Conservation (phyloP, 2,888 invertebrate genomes). For the Ormyrus thymus region DNA sequence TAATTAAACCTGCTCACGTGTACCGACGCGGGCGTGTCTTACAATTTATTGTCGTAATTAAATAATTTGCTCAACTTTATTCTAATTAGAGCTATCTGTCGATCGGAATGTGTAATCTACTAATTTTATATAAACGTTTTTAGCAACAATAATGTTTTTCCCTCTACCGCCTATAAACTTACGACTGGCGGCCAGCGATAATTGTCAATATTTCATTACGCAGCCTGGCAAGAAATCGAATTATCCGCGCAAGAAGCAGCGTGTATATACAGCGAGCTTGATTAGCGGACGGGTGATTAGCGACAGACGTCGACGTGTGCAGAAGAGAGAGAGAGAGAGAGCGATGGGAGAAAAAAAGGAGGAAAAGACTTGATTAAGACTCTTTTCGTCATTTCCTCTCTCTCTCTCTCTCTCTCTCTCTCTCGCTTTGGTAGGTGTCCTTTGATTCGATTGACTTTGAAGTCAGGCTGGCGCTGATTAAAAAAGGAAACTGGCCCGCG, state of each 20-base stretch:
- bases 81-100: no score
- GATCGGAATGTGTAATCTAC: no score
- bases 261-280: constrained; percentile 33
- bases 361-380: constrained; percentile 64
- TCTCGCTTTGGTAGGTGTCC: constrained; percentile 43
- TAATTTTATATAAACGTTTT: no score
- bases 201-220: constrained; percentile 23
- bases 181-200: neutral
- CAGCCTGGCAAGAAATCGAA: constrained; percentile 46
- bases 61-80: no score
- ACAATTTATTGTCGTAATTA: no score
- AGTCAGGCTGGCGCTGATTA: constrained; percentile 70
- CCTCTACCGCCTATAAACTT: no score
- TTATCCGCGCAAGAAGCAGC: constrained; percentile 28
- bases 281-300: constrained; percentile 59
- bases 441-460: constrained; percentile 72
- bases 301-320: constrained; percentile 39
- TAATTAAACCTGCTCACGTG: no score
- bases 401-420: neutral
- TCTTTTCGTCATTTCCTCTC: constrained; percentile 57
- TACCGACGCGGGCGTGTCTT: no score
- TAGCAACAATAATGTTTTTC: no score
- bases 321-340: constrained; percentile 5
- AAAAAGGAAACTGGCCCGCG: constrained; percentile 64
- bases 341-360: constrained; percentile 13